Evolutionary conservation across 23 tunicate genomes (phyloP), one percentile per base, ranked within the genome.

Genomic region (Trididemnum clinides): DNA sequence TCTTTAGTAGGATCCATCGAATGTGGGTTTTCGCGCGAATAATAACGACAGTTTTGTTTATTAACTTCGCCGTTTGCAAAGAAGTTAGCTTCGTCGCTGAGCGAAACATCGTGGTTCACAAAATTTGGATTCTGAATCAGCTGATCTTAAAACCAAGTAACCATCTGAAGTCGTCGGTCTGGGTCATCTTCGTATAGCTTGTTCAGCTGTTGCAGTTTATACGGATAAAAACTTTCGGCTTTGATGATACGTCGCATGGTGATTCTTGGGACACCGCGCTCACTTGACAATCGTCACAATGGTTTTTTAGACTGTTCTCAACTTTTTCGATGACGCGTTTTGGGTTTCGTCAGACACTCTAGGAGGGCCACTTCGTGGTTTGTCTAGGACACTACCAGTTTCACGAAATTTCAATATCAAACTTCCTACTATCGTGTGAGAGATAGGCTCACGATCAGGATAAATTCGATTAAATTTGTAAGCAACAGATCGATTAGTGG

Each of bases 161-260:
- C 69, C 69, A 62, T 62, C 69, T 62, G 69, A 62, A 62, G 69
- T 62, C 69, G 69, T 62, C 69, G 69, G 69, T 62, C 69, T 62
- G 69, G 69, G 21, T 62, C 69, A 62, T 62, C 69, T 62, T 62
- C 69, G 21, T 62, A 62, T 62, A 62, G 69, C 69, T 62, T 62
- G 69, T 62, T 62, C 69, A 62, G 21, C 21, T 62, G 69, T 62
- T 62, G 69, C 21, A 62, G 69, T 62, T 62, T 62, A 62, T 62
- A 62, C 26, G 69, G 69, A 62, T 62, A 26, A 62, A 62, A 62
- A 62, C 69, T 62, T 62, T 62, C 69, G 69, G 69, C 69, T 62
- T 62, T 62, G 69, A 62, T 62, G 69, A 62, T 62, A 62, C 69
- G 69, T 62, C 69, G 18, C 69, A 62, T 62, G 69, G 69, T 62